Base-by-base conservation (phyloP, 2,888 invertebrate species). In the Chalcosyrphus nemorum region DNA sequence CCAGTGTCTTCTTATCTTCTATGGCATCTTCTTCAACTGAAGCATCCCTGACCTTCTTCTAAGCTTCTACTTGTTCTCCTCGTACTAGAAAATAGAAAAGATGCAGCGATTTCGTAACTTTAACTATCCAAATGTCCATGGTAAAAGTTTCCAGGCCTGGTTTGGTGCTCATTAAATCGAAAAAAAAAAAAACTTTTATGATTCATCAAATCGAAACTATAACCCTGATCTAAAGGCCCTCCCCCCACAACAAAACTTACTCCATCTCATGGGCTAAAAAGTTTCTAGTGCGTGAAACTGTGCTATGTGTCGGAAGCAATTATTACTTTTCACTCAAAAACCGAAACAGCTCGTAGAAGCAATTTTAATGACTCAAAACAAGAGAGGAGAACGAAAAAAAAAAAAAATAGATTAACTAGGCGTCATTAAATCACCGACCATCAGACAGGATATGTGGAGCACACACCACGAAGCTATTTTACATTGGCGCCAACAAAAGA, bases 381-480 rank as follows among this genome's bases (percentile, higher is more conserved):
- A 27, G 7, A 15, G 43, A 59, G 32, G 17, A 27, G 52, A n/a
- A n/a, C n/a, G 61, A 50, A 29, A 41, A 7, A 9, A 9, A 29
- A 29, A 29, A 29, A 29, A 71, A 70, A n/a, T n/a, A 27, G 29
- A 57, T 80, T 70, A 75, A 80, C 74, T 17, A 29, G 61, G 63
- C 75, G 75, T 84, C 70, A 82, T 74, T 82, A 82, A 47, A 59
- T 19, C 56, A 35, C 7, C 29, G 38, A 17, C 41, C 32, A 24
- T 4, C 75, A 84, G 84, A 84, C 84, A 84, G 84, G 84, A 82
- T 72, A 82, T 82, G 56, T 84, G 65, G 70, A 74, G 63, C 65
- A 84, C 24, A 24, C 4, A 24, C 52, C 4, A 24, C 52, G 56
- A 72, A 77, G 56, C 32, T 15, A 72, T 77, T 74, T 74, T 21